Percentiles rank a stretch among this genome's conserved stretches.
These are phyloP conservation scores for Crotophaga sulcirostris DNA, from an alignment of 2,113 vertebrate genomes.

Conservation along the genomic window DNA sequence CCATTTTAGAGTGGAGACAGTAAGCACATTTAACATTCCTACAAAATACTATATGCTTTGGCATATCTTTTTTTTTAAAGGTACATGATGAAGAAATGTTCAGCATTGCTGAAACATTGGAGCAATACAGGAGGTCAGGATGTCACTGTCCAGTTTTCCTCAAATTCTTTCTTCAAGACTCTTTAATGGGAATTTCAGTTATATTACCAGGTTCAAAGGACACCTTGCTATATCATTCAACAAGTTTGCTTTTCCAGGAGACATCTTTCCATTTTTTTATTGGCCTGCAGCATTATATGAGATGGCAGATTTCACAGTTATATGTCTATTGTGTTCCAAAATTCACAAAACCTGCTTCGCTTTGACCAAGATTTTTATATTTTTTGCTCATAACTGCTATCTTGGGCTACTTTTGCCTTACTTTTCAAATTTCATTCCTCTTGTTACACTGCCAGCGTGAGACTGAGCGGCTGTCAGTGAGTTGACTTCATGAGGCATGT, in stretches of 20 bases:
- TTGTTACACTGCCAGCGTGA: neutral
- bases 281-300: neutral
- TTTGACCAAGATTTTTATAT: neutral
- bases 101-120: neutral
- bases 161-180: neutral
- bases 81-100: neutral
- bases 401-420: neutral
- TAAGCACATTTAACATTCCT: neutral
- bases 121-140: neutral
- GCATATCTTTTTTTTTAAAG: neutral
- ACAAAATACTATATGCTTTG: neutral
- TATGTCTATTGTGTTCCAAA: neutral
- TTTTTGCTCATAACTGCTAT: neutral
- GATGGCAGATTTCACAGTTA: neutral
- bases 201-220: neutral
- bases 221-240: neutral
- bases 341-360: neutral
- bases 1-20: neutral
- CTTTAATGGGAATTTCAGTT: neutral
- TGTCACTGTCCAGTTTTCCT: neutral
- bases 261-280: neutral
- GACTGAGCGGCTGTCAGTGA: neutral
- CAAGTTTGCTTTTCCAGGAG: neutral
- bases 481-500: neutral
- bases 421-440: neutral